These are phyloP conservation scores for Coccyzus lansbergi DNA, from an alignment of 2,797 vertebrate species.

Conservation along the genomic window DNA sequence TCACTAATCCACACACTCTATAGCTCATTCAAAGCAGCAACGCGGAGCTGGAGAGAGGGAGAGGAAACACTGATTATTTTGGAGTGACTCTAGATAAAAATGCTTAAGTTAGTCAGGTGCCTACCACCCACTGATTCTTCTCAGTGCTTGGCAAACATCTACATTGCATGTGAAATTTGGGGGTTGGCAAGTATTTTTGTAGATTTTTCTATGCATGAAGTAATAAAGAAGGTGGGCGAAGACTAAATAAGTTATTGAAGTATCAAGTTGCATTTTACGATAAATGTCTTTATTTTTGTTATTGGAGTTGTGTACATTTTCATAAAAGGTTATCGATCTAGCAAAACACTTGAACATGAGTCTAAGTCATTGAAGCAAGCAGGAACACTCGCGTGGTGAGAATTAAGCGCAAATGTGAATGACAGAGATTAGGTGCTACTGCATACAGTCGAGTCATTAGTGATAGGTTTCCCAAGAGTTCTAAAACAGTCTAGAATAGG, in stretches of 20 bases:
- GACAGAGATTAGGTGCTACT: constrained; percentile 45
- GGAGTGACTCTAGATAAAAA: constrained; percentile 37
- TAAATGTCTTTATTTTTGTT: constrained; percentile 63
- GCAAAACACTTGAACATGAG: constrained; percentile 52
- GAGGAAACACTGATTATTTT: constrained; percentile 32
- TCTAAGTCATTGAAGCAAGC: constrained; percentile 26
- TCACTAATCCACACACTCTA: background rate
- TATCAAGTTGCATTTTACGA: constrained; percentile 38
- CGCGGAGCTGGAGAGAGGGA: background rate
- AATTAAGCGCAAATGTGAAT: constrained; percentile 39
- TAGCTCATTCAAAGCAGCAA: constrained; percentile 26
- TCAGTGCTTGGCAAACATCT: background rate
- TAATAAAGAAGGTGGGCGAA: background rate
- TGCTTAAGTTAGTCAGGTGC: constrained; percentile 23
- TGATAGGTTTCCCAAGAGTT: background rate
- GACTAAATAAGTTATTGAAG: constrained; percentile 10
- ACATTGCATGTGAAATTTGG: background rate
- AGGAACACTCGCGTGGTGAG: background rate
- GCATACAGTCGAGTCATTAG: constrained; percentile 18
- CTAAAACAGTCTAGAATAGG: background rate
- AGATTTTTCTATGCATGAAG: background rate
- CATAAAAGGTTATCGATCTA: constrained; percentile 50
- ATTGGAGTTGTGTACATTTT: constrained; percentile 22
- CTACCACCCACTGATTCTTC: constrained; percentile 7
- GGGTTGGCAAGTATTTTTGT: background rate